phyloP scores from a whole-genome alignment of 2,888 invertebrate genomes.

The Drosophila mimetica region DNA sequence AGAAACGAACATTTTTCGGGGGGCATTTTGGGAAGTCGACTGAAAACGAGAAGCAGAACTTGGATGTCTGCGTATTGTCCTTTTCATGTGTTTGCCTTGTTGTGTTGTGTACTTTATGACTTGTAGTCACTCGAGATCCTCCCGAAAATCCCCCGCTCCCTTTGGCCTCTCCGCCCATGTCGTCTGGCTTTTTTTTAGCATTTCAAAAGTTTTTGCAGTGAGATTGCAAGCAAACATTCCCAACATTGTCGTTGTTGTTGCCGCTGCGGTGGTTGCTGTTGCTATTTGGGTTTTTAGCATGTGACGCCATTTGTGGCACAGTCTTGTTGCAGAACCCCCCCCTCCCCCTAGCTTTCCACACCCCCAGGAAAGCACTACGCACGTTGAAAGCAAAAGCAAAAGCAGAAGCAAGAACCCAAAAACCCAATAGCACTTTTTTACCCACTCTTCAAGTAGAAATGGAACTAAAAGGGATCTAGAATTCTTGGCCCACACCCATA shows the following conservation, averaged over 20 bases:
- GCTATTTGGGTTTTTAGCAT: conserved; percentile 50
- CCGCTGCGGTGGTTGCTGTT: conserved; percentile 26
- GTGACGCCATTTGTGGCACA: conserved; percentile 51
- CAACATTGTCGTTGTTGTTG: conserved; percentile 18
- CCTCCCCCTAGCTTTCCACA: background rate
- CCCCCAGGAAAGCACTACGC: conserved; percentile 11
- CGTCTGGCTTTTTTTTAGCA: conserved; percentile 17
- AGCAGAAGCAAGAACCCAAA: conserved; percentile 31
- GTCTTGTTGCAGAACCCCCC: conserved; percentile 14
- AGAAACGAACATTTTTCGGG: conserved; percentile 63
- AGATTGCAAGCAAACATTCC: conserved; percentile 52
- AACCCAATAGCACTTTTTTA: conserved; percentile 64
- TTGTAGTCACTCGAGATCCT: conserved; percentile 53
- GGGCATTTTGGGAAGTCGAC: conserved; percentile 66
- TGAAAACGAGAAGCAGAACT: conserved; percentile 33
- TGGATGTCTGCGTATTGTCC: conserved; percentile 37
- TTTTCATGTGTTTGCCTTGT: conserved; percentile 53
- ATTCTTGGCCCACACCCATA: conserved; percentile 19
- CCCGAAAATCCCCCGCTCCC: background rate
- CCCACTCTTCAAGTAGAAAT: conserved; percentile 17
- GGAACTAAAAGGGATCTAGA: conserved; percentile 39
- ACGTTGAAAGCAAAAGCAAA: conserved; percentile 47
- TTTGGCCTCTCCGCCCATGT: background rate
- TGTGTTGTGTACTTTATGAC: conserved; percentile 69
- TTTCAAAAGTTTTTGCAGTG: conserved; percentile 51